Percentiles rank a stretch among this genome's conserved stretches.
phyloP scores from a whole-genome alignment of 2,113 vertebrate species.

The Malaclemys terrapin region DNA sequence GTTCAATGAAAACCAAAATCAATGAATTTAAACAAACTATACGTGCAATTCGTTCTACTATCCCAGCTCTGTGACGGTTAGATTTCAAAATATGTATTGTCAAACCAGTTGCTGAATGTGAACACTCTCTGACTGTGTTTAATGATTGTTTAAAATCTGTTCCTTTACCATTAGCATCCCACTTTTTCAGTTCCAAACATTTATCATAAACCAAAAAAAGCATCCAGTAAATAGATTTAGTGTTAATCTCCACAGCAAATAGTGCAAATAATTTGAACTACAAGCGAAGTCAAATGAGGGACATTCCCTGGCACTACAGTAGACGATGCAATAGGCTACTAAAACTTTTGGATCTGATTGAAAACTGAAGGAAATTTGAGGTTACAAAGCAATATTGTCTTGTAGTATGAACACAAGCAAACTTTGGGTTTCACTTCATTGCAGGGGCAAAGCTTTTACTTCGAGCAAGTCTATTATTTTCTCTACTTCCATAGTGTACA shows the following conservation, averaged over 20 bases:
- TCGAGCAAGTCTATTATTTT: background rate
- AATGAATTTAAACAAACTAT: background rate
- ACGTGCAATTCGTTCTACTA: background rate
- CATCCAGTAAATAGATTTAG: background rate
- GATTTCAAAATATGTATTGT: background rate
- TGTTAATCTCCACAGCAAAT: background rate
- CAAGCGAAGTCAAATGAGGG: background rate
- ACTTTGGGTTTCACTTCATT: background rate
- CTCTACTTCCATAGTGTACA: background rate
- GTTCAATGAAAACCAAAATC: background rate
- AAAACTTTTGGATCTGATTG: background rate
- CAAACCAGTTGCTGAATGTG: background rate
- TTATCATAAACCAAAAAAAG: background rate
- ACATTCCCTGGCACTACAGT: background rate
- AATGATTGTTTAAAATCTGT: background rate
- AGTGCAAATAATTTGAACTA: background rate
- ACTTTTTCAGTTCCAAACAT: background rate
- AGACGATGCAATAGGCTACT: background rate
- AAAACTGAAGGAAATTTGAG: background rate
- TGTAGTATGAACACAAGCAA: background rate
- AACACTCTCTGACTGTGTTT: background rate
- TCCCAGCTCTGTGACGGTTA: background rate
- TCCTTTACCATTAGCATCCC: background rate
- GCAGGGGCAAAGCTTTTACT: background rate
- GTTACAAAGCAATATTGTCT: background rate